phyloP scores from a whole-genome alignment of 2,797 vertebrate genomes.

The Myotis vivesi region DNA sequence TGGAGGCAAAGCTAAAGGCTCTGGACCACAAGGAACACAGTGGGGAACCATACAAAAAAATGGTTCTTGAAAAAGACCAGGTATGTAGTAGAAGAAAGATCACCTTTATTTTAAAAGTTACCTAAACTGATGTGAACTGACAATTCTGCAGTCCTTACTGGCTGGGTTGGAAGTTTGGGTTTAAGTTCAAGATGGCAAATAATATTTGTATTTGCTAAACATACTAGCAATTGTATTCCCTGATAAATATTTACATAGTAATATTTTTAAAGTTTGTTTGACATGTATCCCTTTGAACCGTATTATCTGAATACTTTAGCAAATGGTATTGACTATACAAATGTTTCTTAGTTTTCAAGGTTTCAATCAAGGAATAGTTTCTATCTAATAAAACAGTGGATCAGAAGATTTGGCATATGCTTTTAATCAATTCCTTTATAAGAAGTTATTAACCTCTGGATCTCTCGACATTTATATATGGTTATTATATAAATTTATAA shows the following conservation, averaged over 20 bases:
- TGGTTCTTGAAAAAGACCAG: conserved; percentile 59
- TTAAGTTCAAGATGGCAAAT: conserved; percentile 75
- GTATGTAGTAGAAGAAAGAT: background rate
- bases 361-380: conserved; percentile 24
- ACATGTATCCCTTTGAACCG: conserved; percentile 48
- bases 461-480: background rate
- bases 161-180: conserved; percentile 55
- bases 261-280: conserved; percentile 51
- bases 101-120: conserved; percentile 13
- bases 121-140: background rate
- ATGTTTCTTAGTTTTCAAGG: conserved; percentile 22
- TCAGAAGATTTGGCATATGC: conserved; percentile 26
- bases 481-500: background rate
- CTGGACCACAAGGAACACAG: background rate
- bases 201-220: conserved; percentile 75
- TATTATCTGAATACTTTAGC: conserved; percentile 19
- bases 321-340: conserved; percentile 45
- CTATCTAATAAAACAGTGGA: background rate
- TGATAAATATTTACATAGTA: conserved; percentile 54
- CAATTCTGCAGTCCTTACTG: conserved; percentile 37
- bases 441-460: background rate
- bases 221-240: conserved; percentile 62
- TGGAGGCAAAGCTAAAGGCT: conserved; percentile 48
- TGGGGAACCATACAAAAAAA: conserved; percentile 18
- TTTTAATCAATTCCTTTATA: conserved; percentile 61